Conservation (phyloP, 2,113 vertebrate species). For the Ceyx melanurus region DNA sequence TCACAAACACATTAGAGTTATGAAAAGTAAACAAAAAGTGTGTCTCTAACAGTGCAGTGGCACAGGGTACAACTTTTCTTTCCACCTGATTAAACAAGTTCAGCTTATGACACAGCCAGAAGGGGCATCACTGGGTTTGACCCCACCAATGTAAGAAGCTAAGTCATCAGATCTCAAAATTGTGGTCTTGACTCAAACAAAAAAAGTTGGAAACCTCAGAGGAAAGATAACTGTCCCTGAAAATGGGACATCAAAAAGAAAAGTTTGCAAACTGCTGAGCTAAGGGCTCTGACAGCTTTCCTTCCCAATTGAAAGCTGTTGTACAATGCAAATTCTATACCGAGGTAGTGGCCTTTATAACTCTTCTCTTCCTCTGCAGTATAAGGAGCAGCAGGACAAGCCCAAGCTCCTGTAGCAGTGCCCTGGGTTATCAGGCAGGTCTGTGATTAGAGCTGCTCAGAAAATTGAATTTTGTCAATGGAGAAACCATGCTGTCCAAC, state of each 20-base stretch:
- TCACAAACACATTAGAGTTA: neutral
- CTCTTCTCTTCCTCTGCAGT: neutral
- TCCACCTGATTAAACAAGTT: neutral
- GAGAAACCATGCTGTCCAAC: neutral
- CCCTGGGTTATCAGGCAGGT: slow-evolving; percentile 37
- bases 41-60: neutral
- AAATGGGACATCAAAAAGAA: neutral
- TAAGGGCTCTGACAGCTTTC: neutral
- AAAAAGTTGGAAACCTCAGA: neutral
- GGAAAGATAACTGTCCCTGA: neutral
- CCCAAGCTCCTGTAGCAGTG: neutral
- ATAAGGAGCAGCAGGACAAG: slow-evolving; percentile 22
- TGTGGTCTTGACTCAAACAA: slow-evolving; percentile 20
- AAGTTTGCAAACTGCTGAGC: slow-evolving; percentile 37
- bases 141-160: neutral
- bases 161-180: slow-evolving; percentile 27
- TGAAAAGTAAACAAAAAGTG: rapidly evolving
- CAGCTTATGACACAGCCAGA: neutral
- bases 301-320: neutral
- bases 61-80: neutral
- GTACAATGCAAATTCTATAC: neutral
- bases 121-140: neutral
- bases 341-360: neutral
- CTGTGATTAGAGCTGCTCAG: slow-evolving; percentile 21
- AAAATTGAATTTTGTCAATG: slow-evolving; percentile 22